Evolutionary conservation across 2,888 invertebrate species (phyloP).

Genomic region (Actias luna): DNA sequence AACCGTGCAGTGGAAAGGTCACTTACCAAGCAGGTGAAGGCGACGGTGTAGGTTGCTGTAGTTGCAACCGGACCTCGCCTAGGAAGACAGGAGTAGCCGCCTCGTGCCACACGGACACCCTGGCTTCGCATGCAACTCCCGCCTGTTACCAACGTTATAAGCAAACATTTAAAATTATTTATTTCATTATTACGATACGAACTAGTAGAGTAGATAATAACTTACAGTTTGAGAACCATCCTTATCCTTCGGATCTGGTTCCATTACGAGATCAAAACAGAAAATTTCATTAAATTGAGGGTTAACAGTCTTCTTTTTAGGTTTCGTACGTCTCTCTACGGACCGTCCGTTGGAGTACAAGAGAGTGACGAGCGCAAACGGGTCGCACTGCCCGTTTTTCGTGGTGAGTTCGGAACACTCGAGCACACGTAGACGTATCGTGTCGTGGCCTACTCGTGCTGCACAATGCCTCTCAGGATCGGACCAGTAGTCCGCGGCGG

Average conservation of each 20-base stretch:
- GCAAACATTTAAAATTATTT: not conserved
- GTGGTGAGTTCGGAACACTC: constrained; percentile 94
- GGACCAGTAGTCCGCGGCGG: constrained; percentile 78
- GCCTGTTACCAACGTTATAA: constrained; percentile 43
- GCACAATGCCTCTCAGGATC: constrained; percentile 76
- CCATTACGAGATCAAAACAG: constrained; percentile 86
- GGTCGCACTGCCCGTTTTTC: constrained; percentile 95
- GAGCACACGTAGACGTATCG: constrained; percentile 84
- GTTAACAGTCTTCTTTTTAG: constrained; percentile 94
- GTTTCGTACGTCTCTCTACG: constrained; percentile 90
- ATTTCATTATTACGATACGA: not conserved
- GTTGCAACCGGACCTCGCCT: constrained; percentile 91
- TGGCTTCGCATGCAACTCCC: constrained; percentile 89
- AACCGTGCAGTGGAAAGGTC: no score
- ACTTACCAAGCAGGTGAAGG: constrained; percentile 87
- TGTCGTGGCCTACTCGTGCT: constrained; percentile 71
- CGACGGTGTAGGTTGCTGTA: constrained; percentile 83
- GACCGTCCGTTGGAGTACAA: constrained; percentile 90
- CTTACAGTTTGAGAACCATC: constrained; percentile 81
- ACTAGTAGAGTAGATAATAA: not conserved
- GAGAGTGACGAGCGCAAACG: constrained; percentile 91
- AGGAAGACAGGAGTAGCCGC: constrained; percentile 92
- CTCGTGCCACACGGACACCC: constrained; percentile 94
- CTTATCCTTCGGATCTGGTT: constrained; percentile 79
- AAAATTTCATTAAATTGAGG: constrained; percentile 95